A percentile compares a stretch with the other conserved stretches of the same genome.
phyloP scores from a whole-genome alignment of 2,888 invertebrate genomes.

The Zygogramma bicolorata region DNA sequence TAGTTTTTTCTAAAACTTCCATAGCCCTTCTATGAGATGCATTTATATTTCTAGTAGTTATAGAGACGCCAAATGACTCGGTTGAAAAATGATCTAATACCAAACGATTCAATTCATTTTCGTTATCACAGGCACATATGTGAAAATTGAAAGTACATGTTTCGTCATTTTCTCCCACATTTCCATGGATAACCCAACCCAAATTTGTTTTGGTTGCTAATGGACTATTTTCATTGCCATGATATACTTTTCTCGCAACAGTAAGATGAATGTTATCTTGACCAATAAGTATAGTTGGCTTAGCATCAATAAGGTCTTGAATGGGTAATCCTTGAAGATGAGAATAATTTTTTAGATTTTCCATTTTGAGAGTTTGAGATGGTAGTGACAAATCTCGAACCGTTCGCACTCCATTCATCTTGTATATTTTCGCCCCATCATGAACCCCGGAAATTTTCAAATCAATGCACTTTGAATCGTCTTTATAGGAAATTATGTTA shows the following conservation, averaged over 20 bases:
- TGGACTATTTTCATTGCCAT: slow-evolving; percentile 18
- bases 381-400: slow-evolving; percentile 23
- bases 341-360: slow-evolving; percentile 17
- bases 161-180: too few species aligned
- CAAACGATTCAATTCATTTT: neutral
- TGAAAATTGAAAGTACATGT: too few species aligned
- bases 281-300: slow-evolving; percentile 7
- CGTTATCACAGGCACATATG: neutral
- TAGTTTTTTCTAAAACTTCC: neutral
- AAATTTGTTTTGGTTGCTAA: too few species aligned
- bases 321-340: slow-evolving; percentile 24
- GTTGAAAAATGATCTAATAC: neutral
- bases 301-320: slow-evolving; percentile 11
- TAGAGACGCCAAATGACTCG: neutral
- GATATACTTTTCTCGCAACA: too few species aligned
- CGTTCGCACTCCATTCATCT: slow-evolving; percentile 16
- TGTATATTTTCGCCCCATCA: slow-evolving; percentile 11
- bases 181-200: too few species aligned
- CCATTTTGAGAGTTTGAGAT: neutral
- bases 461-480: too few species aligned
- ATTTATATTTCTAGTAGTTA: neutral
- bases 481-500: neutral
- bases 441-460: slow-evolving; percentile 22
- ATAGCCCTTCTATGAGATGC: neutral
- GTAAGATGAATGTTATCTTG: neutral